phyloP scores from a whole-genome alignment of 2,797 vertebrate species.

The Poeciliopsis infans region DNA sequence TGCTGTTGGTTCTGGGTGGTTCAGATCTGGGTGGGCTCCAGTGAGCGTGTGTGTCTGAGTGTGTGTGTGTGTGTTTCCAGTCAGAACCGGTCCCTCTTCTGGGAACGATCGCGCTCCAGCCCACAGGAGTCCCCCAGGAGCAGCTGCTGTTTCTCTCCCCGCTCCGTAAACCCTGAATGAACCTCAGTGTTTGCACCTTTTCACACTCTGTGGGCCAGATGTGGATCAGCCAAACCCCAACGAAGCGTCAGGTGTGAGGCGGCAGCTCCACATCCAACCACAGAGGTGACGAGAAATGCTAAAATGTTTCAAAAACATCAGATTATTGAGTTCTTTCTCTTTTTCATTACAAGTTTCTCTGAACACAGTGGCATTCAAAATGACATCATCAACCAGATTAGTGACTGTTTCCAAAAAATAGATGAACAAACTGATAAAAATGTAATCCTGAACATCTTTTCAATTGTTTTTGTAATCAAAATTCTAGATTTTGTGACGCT shows the following conservation, averaged over 20 bases:
- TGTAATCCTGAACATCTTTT: too few species aligned
- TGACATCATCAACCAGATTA: background rate
- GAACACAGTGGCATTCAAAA: background rate
- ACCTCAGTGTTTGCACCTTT: constrained; percentile 56
- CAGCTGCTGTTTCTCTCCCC: constrained; percentile 23
- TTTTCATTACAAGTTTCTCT: background rate
- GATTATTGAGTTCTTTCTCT: background rate
- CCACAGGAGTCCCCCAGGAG: constrained; percentile 61
- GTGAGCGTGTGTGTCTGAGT: background rate
- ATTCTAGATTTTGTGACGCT: too few species aligned
- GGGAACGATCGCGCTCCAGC: constrained; percentile 66
- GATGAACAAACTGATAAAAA: background rate
- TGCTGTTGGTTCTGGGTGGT: constrained; percentile 61
- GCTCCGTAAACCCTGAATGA: constrained; percentile 52
- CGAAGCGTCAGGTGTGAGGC: constrained; percentile 49
- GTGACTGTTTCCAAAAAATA: background rate
- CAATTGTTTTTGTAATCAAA: too few species aligned
- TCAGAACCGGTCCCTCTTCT: constrained; percentile 65
- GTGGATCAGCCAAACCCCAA: constrained; percentile 36
- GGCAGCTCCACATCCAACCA: constrained; percentile 1
- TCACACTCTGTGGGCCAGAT: constrained; percentile 49
- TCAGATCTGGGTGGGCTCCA: constrained; percentile 71
- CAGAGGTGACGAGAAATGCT: background rate
- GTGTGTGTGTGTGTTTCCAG: constrained; percentile 61
- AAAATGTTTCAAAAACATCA: background rate